These are phyloP conservation scores for Zaprionus obscuricornis DNA, from an alignment of 2,888 invertebrate species.

Conservation along the genomic window DNA sequence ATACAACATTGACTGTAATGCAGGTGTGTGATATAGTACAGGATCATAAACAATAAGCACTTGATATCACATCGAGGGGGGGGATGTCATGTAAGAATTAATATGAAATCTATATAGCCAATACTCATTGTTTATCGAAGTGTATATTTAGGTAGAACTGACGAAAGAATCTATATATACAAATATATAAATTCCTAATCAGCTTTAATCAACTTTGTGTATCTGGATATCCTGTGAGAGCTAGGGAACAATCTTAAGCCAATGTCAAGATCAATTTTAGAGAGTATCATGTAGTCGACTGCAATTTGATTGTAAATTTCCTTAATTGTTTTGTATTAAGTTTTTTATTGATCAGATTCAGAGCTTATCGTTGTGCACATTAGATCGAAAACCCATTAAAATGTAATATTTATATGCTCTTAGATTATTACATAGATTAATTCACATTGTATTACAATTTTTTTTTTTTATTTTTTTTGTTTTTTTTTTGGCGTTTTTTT, in stretches of 20 bases:
- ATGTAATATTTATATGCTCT: constrained; percentile 24
- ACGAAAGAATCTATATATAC: too few species aligned
- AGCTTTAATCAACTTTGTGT: too few species aligned
- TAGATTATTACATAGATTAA: constrained; percentile 1
- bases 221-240: too few species aligned
- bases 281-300: constrained; percentile 18
- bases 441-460: not conserved
- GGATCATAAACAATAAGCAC: constrained; percentile 38
- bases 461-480: constrained; percentile 20
- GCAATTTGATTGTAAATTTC: constrained; percentile 3
- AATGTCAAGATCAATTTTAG: too few species aligned
- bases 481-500: constrained; percentile 33
- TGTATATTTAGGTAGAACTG: too few species aligned
- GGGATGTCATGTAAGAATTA: constrained; percentile 20
- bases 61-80: not conserved
- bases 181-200: too few species aligned
- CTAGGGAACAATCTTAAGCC: too few species aligned
- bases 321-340: constrained; percentile 6
- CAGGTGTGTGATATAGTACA: constrained; percentile 19
- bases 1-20: constrained; percentile 11
- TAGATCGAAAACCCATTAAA: constrained; percentile 38
- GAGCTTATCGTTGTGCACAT: constrained; percentile 42
- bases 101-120: not conserved
- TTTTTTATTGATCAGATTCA: constrained; percentile 42
- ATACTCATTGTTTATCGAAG: too few species aligned